phyloP scores from a whole-genome alignment of 2,113 vertebrate species.

The Heterocephalus glaber region DNA sequence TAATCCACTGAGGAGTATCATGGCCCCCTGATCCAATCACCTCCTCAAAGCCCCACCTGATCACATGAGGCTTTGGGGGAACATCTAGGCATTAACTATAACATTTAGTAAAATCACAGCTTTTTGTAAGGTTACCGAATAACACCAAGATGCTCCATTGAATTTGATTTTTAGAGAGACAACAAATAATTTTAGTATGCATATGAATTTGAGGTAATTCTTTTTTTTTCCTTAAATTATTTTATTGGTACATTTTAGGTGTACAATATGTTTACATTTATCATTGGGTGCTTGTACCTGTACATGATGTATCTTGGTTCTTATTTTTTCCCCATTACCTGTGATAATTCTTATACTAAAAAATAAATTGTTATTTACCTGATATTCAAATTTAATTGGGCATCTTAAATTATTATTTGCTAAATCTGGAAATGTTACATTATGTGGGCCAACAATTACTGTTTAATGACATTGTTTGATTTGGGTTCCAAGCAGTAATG shows the following conservation, averaged over 20 bases:
- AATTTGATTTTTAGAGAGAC: slow-evolving; percentile 56
- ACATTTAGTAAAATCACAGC: background rate
- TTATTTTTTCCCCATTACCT: too few species aligned
- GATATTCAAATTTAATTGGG: slow-evolving; percentile 57
- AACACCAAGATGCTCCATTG: slow-evolving; percentile 5
- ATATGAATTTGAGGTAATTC: background rate
- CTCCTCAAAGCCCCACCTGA: background rate
- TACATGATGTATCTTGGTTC: too few species aligned
- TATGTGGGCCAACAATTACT: background rate
- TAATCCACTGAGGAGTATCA: background rate
- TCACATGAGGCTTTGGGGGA: background rate
- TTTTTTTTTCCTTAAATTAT: too few species aligned
- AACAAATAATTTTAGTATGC: slow-evolving; percentile 24
- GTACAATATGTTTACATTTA: too few species aligned
- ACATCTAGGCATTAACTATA: background rate
- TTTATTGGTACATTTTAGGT: too few species aligned
- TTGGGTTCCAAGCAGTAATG: background rate
- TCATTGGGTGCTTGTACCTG: too few species aligned
- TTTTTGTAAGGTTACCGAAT: background rate
- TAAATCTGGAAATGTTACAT: slow-evolving; percentile 29
- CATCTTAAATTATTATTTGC: slow-evolving; percentile 32
- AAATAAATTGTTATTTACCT: background rate
- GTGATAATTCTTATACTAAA: slow-evolving; percentile 37
- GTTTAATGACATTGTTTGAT: slow-evolving; percentile 19
- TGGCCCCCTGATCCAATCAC: background rate